A percentile compares a stretch with the other conserved stretches of the same genome.
Evolutionary conservation across 1,140 invertebrate species (phyloP).

Genomic region (Leucophenga varia): DNA sequence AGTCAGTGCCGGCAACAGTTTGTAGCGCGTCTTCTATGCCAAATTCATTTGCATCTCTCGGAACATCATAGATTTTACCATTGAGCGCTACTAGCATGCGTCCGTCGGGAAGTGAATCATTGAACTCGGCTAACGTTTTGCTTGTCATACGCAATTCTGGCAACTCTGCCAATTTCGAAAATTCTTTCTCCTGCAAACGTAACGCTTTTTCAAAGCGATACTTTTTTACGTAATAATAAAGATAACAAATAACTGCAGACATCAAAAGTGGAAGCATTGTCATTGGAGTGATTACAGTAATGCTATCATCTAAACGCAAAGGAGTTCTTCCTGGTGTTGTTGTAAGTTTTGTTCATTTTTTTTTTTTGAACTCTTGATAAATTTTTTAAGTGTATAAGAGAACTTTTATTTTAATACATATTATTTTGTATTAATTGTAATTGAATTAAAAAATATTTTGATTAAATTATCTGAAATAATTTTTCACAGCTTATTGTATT

Average conservation of each 20-base stretch:
- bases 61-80: slow-evolving; percentile 28
- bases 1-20: slow-evolving; percentile 24
- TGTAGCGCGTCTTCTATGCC: slow-evolving; percentile 5
- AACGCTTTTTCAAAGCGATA: neutral
- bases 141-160: neutral
- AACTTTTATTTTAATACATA: too few relatives aligned
- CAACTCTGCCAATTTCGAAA: slow-evolving; percentile 7
- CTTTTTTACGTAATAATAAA: too few relatives aligned
- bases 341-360: too few relatives aligned
- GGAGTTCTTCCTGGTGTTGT: too few relatives aligned
- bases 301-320: too few relatives aligned
- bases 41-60: slow-evolving; percentile 11
- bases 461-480: too few relatives aligned
- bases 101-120: slow-evolving; percentile 26
- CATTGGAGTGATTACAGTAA: slow-evolving; percentile 6
- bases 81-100: slow-evolving; percentile 27
- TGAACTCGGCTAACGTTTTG: slow-evolving; percentile 5
- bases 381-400: too few relatives aligned
- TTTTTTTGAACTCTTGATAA: too few relatives aligned
- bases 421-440: too few relatives aligned
- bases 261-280: slow-evolving; percentile 5
- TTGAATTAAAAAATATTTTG: too few relatives aligned
- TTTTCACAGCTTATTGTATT: too few relatives aligned
- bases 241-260: neutral
- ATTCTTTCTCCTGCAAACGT: neutral